Evolutionary conservation across 2,797 vertebrate species (phyloP), one percentile per base, ranked within the genome.

Genomic region (Manis javanica): DNA sequence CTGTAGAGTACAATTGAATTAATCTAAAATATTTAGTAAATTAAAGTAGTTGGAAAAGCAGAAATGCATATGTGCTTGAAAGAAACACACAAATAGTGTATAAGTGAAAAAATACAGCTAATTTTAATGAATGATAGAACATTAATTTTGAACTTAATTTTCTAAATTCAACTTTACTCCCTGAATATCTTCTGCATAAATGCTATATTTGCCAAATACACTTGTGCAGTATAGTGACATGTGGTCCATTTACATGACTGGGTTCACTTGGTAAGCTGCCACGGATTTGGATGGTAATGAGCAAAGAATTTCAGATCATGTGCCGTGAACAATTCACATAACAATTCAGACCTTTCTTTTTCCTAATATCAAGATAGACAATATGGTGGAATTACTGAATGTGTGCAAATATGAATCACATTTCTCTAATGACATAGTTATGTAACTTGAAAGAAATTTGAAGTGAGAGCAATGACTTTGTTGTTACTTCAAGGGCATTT

Each of bases 291-390:
- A 63, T 39, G 81, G 31, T 57, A 78, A 74, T 78, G 24, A 85
- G 78, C 12, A 81, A 18, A 26, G 46, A 91, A 93, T 89, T 86
- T 89, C 29, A 86, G 39, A 77, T 77, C 46, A 46, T 71, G 51
- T 77, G 12, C 29, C 83, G 55, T 29, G 51, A 75, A 75, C 13
- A 94, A 78, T 63, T 82, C 42, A 68, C 69, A 83, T 29, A n/a
- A 42, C 21, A 69, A 78, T 86, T 63, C 3, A 39, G 26, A 42
- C 7, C 0, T 68, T 77, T 59, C 26, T 37, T 82, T 81, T 34
- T 82, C 19, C 78, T 24, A 96, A 93, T 77, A 57, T 39, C 82
- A 87, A 92, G 31, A 18, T 77, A 89, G 6, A 81, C 19, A 78
- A 49, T 24, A 55, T 19, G 21, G 14, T 14, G 13, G 2, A 29